phyloP scores from a whole-genome alignment of 2,888 invertebrate genomes.

The Ceratothoa steindachneri region DNA sequence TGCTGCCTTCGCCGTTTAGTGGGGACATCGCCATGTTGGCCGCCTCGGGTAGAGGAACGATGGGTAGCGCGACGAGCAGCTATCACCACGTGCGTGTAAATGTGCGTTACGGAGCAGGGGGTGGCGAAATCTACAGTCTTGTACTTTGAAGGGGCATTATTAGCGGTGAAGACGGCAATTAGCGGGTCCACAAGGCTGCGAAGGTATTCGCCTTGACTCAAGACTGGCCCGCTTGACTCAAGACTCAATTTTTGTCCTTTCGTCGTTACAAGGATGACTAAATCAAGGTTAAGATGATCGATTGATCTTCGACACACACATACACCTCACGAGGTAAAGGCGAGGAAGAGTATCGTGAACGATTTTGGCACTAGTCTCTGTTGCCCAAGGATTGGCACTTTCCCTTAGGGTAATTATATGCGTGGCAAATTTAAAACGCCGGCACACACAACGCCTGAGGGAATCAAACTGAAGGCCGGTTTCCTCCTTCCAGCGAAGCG shows the following conservation, averaged over 20 bases:
- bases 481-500: neutral
- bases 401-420: neutral
- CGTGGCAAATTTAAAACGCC: constrained; percentile 11
- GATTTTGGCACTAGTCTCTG: constrained; percentile 1
- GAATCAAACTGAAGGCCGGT: neutral
- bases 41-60: neutral
- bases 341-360: no score
- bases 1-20: constrained; percentile 27
- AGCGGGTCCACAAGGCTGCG: no score
- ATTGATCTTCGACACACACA: no score
- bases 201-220: no score
- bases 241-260: neutral
- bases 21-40: constrained; percentile 34
- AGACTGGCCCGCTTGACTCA: no score
- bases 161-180: no score
- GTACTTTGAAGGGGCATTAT: no score
- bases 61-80: neutral
- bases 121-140: no score
- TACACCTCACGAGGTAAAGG: no score
- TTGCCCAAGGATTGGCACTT: constrained; percentile 4
- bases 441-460: constrained; percentile 6
- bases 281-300: neutral
- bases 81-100: neutral
- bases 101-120: no score
- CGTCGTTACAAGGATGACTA: neutral